A percentile compares a stretch with the other conserved stretches of the same genome.
These are phyloP conservation scores for Brachionus paranguensis DNA, from an alignment of 1,140 invertebrate species.

Conservation along the genomic window DNA sequence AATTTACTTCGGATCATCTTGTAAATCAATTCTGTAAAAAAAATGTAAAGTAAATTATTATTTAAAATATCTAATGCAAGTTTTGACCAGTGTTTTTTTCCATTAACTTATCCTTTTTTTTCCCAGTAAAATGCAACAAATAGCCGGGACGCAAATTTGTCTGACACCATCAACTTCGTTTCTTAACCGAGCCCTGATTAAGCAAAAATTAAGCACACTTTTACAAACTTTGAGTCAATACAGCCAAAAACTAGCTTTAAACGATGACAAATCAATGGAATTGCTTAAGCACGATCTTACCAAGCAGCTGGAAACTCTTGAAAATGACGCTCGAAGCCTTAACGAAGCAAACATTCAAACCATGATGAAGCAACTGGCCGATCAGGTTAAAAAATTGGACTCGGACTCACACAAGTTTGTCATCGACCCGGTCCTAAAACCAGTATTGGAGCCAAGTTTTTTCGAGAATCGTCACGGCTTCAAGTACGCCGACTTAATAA, in stretches of 20 bases:
- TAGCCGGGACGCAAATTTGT: background rate
- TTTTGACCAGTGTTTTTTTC: background rate
- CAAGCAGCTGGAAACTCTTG: background rate
- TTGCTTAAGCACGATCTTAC: background rate
- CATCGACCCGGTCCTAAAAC: background rate
- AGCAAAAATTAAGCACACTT: background rate
- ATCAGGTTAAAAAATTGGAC: background rate
- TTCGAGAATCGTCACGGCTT: constrained; percentile 17
- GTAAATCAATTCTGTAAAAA: too few species aligned
- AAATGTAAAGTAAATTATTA: too few species aligned
- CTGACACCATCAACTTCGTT: background rate
- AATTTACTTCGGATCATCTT: too few species aligned
- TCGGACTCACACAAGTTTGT: background rate
- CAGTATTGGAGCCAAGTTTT: background rate
- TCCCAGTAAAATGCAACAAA: background rate
- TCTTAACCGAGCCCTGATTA: background rate
- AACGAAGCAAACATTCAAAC: background rate
- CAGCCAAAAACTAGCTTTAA: background rate
- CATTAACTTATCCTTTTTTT: background rate
- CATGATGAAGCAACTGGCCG: background rate
- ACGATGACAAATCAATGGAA: background rate
- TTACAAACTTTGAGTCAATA: background rate
- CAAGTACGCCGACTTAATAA: background rate
- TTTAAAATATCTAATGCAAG: too few species aligned
- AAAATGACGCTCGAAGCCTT: background rate